Evolutionary conservation across 1,140 invertebrate species (phyloP).

Genomic region (Diachasmimorpha longicaudata): DNA sequence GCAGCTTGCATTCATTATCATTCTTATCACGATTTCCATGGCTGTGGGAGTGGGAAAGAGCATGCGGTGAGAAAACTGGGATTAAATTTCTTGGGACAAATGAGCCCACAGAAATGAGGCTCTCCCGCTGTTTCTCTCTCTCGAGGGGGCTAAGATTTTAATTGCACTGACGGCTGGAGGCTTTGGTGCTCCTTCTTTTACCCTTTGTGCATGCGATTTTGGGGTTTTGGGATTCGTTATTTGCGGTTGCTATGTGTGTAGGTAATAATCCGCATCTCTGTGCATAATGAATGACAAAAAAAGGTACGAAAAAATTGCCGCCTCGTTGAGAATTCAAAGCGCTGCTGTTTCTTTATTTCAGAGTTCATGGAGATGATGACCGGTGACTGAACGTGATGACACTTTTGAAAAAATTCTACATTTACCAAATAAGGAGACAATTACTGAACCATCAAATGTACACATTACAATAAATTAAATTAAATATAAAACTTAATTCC

Average conservation of each 20-base stretch:
- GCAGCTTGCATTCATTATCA: not conserved
- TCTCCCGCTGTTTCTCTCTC: not conserved
- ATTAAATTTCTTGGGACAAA: conserved; percentile 26
- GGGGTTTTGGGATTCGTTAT: not conserved
- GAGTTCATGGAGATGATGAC: conserved; percentile 81
- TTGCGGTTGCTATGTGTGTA: not conserved
- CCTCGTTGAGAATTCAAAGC: not conserved
- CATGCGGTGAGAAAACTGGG: not conserved
- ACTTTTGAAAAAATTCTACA: not conserved
- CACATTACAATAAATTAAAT: no score
- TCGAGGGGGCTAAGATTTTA: conserved; percentile 48
- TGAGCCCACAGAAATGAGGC: not conserved
- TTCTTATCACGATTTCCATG: not conserved
- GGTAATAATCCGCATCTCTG: not conserved
- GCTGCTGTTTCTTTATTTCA: conserved; percentile 54
- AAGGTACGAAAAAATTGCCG: not conserved
- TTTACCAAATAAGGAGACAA: not conserved
- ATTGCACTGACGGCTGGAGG: conserved; percentile 22
- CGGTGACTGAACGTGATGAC: conserved; percentile 63
- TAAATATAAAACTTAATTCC: no score
- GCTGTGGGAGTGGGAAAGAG: not conserved
- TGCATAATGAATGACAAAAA: not conserved
- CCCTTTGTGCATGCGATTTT: not conserved
- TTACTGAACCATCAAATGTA: no score
- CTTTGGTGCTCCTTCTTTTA: not conserved